Evolutionary conservation across 2,888 invertebrate species (phyloP).

Genomic region (Acanthoscelides obtectus): DNA sequence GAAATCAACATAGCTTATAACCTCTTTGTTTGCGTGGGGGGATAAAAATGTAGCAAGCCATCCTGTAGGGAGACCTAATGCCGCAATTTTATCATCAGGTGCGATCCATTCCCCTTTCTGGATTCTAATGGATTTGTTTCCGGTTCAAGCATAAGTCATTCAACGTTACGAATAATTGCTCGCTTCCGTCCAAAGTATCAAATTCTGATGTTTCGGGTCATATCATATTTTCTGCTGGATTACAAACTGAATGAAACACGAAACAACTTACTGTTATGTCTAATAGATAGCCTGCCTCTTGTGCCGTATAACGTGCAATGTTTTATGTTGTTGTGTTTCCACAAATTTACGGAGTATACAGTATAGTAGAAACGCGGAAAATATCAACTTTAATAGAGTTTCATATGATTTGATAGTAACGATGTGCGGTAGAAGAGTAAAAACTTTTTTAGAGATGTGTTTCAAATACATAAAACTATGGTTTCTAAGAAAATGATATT

Average conservation of each 20-base stretch:
- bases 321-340: not conserved
- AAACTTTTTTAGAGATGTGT: no score
- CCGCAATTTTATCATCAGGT: not conserved
- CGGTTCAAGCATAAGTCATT: not conserved
- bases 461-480: no score
- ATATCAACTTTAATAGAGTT: no score
- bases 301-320: not conserved
- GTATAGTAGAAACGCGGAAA: no score
- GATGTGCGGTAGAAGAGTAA: no score
- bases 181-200: not conserved
- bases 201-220: not conserved
- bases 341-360: no score
- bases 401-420: no score
- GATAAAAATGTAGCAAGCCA: no score
- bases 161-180: not conserved
- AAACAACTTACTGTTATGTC: not conserved
- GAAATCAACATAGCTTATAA: no score
- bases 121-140: not conserved
- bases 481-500: no score
- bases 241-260: not conserved
- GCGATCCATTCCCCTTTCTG: not conserved
- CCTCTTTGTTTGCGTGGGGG: no score
- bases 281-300: not conserved
- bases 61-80: not conserved
- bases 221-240: not conserved